Conservation (phyloP, 30 jellyfish, hydroid and myxozoan genomes). For the Rhopilema esculentum region DNA sequence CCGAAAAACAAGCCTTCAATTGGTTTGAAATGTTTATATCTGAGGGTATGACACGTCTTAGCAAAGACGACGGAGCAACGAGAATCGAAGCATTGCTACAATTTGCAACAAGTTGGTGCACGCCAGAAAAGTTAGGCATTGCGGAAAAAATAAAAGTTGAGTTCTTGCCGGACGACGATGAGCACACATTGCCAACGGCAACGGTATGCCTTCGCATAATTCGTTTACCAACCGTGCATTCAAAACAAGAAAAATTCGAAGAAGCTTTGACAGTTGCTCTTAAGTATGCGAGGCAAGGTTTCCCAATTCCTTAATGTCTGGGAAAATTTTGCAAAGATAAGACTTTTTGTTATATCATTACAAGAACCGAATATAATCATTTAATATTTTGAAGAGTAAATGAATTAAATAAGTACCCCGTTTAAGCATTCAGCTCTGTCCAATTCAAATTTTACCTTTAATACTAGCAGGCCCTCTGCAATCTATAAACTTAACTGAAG, state of each 20-base stretch:
- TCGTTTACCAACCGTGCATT: conserved; percentile 21
- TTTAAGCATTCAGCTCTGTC: not conserved
- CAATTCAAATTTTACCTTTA: not conserved
- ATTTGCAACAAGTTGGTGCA: conserved; percentile 38
- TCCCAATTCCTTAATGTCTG: conserved; percentile 9
- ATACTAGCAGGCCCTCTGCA: not conserved
- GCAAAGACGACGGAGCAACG: not conserved
- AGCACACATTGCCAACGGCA: conserved; percentile 30
- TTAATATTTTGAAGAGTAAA: not conserved
- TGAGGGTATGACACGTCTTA: not conserved
- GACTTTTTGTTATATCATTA: not conserved
- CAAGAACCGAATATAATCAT: not conserved
- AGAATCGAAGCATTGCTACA: conserved; percentile 5
- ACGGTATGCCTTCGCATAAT: conserved; percentile 21
- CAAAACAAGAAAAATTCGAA: not conserved
- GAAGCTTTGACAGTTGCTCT: conserved; percentile 4
- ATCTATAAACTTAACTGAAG: not conserved
- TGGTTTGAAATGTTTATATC: conserved; percentile 17
- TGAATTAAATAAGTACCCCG: not conserved
- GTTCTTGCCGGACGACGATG: conserved; percentile 43
- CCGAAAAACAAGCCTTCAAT: conserved; percentile 31
- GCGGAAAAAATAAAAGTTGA: conserved; percentile 1
- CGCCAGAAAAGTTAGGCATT: not conserved
- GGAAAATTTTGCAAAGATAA: not conserved
- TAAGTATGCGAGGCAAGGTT: conserved; percentile 5